phyloP scores from a whole-genome alignment of 2,797 vertebrate species.

The Phaenicophaeus curvirostris region DNA sequence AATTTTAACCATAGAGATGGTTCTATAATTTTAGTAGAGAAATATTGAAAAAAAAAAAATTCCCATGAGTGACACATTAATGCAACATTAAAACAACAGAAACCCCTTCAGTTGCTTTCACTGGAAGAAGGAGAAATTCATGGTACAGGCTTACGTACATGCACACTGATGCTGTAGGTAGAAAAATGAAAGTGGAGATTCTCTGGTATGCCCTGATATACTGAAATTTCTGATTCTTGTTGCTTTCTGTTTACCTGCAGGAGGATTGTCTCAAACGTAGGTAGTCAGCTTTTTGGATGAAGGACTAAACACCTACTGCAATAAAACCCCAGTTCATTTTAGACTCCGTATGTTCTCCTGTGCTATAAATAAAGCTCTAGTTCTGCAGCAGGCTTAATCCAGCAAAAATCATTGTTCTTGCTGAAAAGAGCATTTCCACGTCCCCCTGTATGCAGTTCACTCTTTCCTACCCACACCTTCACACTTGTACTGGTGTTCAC shows the following conservation, averaged over 20 bases:
- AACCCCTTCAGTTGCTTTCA: not conserved
- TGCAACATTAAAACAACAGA: not conserved
- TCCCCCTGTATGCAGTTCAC: accelerated
- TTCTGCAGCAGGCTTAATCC: not conserved
- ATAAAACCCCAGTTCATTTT: not conserved
- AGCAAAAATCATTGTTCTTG: not conserved
- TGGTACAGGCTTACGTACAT: not conserved
- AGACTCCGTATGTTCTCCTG: not conserved
- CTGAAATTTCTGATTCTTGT: not conserved
- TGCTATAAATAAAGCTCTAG: not conserved
- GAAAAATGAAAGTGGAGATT: not conserved
- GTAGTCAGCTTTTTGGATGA: not conserved
- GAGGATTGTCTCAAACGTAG: not conserved
- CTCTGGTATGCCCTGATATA: not conserved
- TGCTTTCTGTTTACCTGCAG: not conserved
- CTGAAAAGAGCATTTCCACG: not conserved
- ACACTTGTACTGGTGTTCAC: not conserved
- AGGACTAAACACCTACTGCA: not conserved
- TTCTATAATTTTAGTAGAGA: not conserved
- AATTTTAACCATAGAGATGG: not conserved
- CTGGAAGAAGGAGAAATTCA: not conserved
- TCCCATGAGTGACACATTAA: not conserved
- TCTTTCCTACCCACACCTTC: not conserved
- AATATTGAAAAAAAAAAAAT: not conserved
- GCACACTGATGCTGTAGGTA: not conserved